Evolutionary conservation across 1,140 invertebrate genomes (phyloP).

Genomic region (Chironomus tepperi): DNA sequence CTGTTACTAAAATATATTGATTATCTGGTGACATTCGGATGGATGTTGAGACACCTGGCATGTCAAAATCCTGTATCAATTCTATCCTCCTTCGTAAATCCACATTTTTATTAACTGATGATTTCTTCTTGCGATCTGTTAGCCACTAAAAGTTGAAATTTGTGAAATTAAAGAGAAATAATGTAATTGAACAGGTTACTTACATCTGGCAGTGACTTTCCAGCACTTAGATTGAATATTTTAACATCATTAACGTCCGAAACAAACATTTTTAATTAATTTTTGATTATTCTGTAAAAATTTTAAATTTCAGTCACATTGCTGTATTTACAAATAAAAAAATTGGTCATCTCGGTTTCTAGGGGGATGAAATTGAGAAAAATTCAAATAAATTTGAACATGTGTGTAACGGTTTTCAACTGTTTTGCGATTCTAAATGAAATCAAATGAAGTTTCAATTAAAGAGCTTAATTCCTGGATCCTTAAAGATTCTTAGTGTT

Average conservation of each 20-base stretch:
- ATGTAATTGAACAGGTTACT: slow-evolving; percentile 38
- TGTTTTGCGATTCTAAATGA: too few species aligned
- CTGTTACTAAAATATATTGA: slow-evolving; percentile 85
- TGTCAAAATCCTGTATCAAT: slow-evolving; percentile 98
- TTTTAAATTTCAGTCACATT: not conserved
- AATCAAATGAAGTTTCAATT: not conserved
- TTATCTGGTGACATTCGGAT: slow-evolving; percentile 85
- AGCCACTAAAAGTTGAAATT: slow-evolving; percentile 63
- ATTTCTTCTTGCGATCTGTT: slow-evolving; percentile 77
- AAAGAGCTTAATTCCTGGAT: not conserved
- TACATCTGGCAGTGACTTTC: slow-evolving; percentile 94
- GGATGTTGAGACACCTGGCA: slow-evolving; percentile 86
- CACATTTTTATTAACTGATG: slow-evolving; percentile 81
- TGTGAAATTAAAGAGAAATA: slow-evolving; percentile 22
- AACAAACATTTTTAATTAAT: slow-evolving; percentile 56
- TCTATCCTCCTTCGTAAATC: slow-evolving; percentile 85
- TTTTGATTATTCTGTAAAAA: not conserved
- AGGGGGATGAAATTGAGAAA: not conserved
- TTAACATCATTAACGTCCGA: slow-evolving; percentile 89
- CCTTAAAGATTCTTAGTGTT: not conserved
- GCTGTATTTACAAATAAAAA: slow-evolving; percentile 2
- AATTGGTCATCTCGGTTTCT: not conserved
- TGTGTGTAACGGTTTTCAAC: not conserved
- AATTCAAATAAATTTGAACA: not conserved
- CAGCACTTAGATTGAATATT: slow-evolving; percentile 94